These are phyloP conservation scores for Conus betulinus DNA, from an alignment of 1,140 invertebrate species.

Conservation along the genomic window DNA sequence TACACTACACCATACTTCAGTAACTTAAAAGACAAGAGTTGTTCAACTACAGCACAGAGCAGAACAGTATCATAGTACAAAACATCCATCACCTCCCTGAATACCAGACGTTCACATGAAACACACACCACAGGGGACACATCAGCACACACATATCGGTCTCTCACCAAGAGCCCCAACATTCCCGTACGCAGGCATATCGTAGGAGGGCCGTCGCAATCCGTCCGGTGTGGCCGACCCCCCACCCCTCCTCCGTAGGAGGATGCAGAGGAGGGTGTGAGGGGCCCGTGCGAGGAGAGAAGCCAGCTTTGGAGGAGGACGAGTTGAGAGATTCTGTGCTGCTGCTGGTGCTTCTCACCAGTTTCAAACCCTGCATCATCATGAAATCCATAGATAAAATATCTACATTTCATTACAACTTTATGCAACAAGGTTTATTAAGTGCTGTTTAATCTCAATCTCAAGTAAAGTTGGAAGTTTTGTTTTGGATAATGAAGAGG, in stretches of 20 bases:
- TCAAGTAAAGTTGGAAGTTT: too few relatives aligned
- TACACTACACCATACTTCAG: too few relatives aligned
- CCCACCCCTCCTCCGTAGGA: conserved; percentile 20
- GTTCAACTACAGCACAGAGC: too few relatives aligned
- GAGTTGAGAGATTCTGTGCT: conserved; percentile 75
- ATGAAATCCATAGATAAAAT: not conserved
- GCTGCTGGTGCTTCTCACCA: conserved; percentile 66
- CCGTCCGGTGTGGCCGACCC: conserved; percentile 2
- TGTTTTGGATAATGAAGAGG: not conserved
- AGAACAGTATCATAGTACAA: too few relatives aligned
- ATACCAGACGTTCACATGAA: too few relatives aligned
- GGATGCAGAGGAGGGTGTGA: conserved; percentile 31
- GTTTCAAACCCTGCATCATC: conserved; percentile 60
- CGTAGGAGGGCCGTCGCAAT: not conserved
- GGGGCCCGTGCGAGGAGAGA: conserved; percentile 40
- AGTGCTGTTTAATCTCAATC: too few relatives aligned
- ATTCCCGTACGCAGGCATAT: conserved; percentile 52
- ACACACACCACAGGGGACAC: too few relatives aligned
- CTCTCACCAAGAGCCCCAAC: conserved; percentile 60
- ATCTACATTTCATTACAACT: not conserved
- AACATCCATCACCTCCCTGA: too few relatives aligned
- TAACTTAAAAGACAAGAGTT: too few relatives aligned
- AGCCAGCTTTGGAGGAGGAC: conserved; percentile 34
- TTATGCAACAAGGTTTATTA: not conserved
- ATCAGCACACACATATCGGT: not conserved